Conservation (phyloP, 2,888 invertebrate species). For the Monopis laevigella region DNA sequence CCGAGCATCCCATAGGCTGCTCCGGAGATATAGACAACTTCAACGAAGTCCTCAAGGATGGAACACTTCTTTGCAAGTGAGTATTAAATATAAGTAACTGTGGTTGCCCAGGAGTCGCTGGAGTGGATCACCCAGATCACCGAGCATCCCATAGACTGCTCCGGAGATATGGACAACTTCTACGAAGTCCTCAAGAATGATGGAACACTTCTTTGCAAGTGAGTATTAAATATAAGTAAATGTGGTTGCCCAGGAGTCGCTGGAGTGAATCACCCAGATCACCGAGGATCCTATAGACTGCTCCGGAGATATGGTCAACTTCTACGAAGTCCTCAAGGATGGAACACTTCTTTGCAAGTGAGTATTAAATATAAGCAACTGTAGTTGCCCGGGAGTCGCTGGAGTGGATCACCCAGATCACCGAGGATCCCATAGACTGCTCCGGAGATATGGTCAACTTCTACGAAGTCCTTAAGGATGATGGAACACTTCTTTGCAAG, state of each 20-base stretch:
- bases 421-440: constrained; percentile 84
- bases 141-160: constrained; percentile 84
- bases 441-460: constrained; percentile 95
- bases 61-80: too few species aligned
- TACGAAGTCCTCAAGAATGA: constrained; percentile 91
- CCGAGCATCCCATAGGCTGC: too few species aligned
- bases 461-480: constrained; percentile 88
- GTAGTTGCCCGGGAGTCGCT: too few species aligned
- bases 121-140: constrained; percentile 92
- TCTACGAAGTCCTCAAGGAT: constrained; percentile 90
- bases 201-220: constrained; percentile 93
- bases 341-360: constrained; percentile 92
- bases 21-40: too few species aligned
- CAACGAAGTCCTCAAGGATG: too few species aligned
- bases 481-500: constrained; percentile 93
- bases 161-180: constrained; percentile 94
- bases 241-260: constrained; percentile 90
- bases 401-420: constrained; percentile 90
- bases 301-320: constrained; percentile 93
- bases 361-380: too few species aligned
- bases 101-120: constrained; percentile 88
- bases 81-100: too few species aligned
- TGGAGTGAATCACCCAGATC: constrained; percentile 91
- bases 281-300: constrained; percentile 87
- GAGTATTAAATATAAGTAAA: too few species aligned